Percentiles rank a stretch among this genome's conserved stretches.
These are phyloP conservation scores for Tichodroma muraria DNA, from an alignment of 2,113 vertebrate genomes.

Conservation along the genomic window DNA sequence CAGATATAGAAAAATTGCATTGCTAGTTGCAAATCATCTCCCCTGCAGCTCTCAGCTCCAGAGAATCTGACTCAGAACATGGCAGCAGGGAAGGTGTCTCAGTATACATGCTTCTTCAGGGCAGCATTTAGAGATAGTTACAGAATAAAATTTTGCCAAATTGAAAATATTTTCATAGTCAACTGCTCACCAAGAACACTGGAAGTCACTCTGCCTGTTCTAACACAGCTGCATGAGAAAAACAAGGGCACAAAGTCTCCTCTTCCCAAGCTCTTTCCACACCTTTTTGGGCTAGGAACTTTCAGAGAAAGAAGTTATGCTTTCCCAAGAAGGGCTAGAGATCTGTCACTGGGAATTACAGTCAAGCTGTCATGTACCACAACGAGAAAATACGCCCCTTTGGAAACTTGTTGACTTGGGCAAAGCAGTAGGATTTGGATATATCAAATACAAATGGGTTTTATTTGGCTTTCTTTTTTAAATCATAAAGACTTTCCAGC, in stretches of 20 bases:
- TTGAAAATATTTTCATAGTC: background rate
- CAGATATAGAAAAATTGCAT: constrained; percentile 83
- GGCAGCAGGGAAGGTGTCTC: constrained; percentile 30
- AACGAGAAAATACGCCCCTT: background rate
- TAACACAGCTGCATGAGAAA: constrained; percentile 46
- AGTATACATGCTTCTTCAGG: constrained; percentile 61
- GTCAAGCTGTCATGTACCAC: background rate
- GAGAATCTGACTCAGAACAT: constrained; percentile 29
- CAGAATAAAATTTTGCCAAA: constrained; percentile 16
- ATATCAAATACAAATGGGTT: background rate
- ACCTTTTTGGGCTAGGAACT: background rate
- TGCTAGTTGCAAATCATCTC: constrained; percentile 79
- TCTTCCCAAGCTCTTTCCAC: constrained; percentile 31
- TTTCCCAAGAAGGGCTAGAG: background rate
- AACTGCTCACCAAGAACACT: background rate
- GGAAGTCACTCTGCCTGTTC: background rate
- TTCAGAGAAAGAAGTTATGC: background rate
- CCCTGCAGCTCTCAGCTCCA: constrained; percentile 53
- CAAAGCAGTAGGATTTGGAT: background rate
- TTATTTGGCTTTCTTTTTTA: background rate
- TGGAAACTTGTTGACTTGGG: background rate
- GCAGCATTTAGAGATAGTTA: constrained; percentile 58
- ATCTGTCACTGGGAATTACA: background rate
- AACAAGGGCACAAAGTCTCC: constrained; percentile 13
- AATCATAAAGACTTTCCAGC: background rate